These are phyloP conservation scores for Eupristina koningsbergeri DNA, from an alignment of 1,140 invertebrate species.

Conservation along the genomic window DNA sequence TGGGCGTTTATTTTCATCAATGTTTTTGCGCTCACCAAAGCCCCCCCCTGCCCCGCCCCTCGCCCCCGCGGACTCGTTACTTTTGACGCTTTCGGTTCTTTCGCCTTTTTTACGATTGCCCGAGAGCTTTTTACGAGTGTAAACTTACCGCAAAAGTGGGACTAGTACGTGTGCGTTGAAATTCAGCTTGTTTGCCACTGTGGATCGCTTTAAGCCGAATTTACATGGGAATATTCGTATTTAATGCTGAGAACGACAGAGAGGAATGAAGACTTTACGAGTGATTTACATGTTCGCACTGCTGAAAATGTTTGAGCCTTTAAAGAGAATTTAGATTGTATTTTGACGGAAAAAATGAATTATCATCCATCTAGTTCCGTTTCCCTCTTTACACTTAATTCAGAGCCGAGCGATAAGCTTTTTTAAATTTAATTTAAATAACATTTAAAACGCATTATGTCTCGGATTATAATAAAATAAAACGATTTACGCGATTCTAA, in stretches of 20 bases:
- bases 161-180: conserved; percentile 14
- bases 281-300: neutral
- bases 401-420: neutral
- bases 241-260: conserved; percentile 23
- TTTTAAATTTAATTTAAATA: neutral
- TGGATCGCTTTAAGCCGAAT: conserved; percentile 27
- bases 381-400: neutral
- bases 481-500: neutral
- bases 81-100: conserved; percentile 18
- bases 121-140: conserved; percentile 39
- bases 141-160: conserved; percentile 4
- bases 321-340: conserved; percentile 22
- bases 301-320: conserved; percentile 33
- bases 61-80: conserved; percentile 9
- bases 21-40: conserved; percentile 15
- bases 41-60: neutral
- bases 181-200: conserved; percentile 18
- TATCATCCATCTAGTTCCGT: neutral
- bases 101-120: conserved; percentile 24
- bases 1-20: conserved; percentile 47
- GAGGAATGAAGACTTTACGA: conserved; percentile 30
- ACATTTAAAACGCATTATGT: neutral
- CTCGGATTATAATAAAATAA: conserved; percentile 1
- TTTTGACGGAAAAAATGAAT: conserved; percentile 4
- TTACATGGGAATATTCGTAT: conserved; percentile 46